Percentiles rank a stretch among this genome's conserved stretches.
phyloP scores from a whole-genome alignment of 2,888 invertebrate species.

The Lycia hirtaria region DNA sequence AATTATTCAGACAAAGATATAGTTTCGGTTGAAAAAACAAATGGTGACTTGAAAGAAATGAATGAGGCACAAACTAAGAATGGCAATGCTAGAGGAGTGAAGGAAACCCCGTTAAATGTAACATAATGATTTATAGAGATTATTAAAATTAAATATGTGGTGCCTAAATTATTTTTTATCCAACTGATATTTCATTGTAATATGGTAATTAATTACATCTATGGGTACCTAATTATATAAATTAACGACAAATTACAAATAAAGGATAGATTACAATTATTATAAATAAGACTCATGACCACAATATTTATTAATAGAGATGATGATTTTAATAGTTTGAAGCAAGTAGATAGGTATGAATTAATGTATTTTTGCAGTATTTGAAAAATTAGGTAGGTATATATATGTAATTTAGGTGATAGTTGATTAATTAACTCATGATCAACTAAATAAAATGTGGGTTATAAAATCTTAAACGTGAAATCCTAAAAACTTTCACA shows the following conservation, averaged over 20 bases:
- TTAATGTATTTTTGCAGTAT: background rate
- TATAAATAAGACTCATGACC: background rate
- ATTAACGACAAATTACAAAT: background rate
- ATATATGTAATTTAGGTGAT: background rate
- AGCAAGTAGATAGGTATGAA: background rate
- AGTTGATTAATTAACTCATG: too few species aligned
- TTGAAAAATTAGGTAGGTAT: background rate
- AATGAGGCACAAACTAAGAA: slow-evolving; percentile 52
- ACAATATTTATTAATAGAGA: background rate
- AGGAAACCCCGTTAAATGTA: slow-evolving; percentile 68
- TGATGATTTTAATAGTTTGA: background rate
- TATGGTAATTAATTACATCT: background rate
- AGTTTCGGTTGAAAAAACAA: slow-evolving; percentile 46
- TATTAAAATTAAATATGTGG: background rate
- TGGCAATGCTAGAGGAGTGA: slow-evolving; percentile 58
- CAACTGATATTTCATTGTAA: background rate
- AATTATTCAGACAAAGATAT: slow-evolving; percentile 75
- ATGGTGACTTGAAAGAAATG: slow-evolving; percentile 59
- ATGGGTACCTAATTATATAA: background rate
- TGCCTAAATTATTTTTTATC: background rate
- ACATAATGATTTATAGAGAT: slow-evolving; percentile 40
- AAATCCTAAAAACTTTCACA: too few species aligned
- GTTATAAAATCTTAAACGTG: too few species aligned
- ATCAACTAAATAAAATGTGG: background rate
- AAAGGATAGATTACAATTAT: background rate